Evolutionary conservation across 2,797 vertebrate genomes (phyloP).

Genomic region (Zalophus californianus): DNA sequence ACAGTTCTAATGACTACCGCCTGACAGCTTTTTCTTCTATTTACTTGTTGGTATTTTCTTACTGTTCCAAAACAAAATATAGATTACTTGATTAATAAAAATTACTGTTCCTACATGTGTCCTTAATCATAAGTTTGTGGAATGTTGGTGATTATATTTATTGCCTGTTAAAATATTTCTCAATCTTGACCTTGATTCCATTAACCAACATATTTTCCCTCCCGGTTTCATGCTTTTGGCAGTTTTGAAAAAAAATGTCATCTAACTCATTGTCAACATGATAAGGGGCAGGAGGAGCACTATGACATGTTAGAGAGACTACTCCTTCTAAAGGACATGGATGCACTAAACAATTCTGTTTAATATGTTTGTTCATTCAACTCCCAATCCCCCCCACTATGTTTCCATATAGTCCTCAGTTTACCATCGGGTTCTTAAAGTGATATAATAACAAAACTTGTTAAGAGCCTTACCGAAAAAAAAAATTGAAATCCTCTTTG

Average conservation of each 20-base stretch:
- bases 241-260: conserved; percentile 37
- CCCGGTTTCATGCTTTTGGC: not conserved
- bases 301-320: not conserved
- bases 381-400: not conserved
- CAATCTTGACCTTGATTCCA: conserved; percentile 56
- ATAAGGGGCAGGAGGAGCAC: not conserved
- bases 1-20: not conserved
- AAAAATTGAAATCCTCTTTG: conserved; percentile 5
- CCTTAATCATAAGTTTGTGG: conserved; percentile 51
- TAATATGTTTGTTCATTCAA: not conserved
- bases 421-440: not conserved
- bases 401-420: not conserved
- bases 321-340: not conserved
- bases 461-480: not conserved
- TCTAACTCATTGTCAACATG: not conserved
- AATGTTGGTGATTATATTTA: conserved; percentile 57
- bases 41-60: conserved; percentile 52
- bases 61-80: conserved; percentile 47
- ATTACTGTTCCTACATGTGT: not conserved
- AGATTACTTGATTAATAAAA: conserved; percentile 54
- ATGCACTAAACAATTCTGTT: not conserved
- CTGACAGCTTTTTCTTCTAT: not conserved
- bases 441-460: not conserved
- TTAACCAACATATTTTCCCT: conserved; percentile 55
- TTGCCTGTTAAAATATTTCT: conserved; percentile 63